Percentiles rank a stretch among this genome's conserved stretches.
Conservation (phyloP, 2,113 vertebrate genomes). For the Choloepus hoffmanni region DNA sequence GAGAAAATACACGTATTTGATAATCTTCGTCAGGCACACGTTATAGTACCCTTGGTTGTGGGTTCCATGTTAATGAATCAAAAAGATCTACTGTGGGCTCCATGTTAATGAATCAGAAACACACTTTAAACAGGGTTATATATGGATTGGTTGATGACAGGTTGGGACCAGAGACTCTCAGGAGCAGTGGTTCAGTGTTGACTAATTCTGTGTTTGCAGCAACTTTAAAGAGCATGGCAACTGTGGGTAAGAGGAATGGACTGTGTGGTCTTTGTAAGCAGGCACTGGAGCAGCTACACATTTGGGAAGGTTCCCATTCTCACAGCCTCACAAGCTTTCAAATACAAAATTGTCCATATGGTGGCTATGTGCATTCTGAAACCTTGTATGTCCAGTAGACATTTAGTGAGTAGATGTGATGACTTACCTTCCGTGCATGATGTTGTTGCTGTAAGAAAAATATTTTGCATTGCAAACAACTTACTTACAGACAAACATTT, state of each 20-base stretch:
- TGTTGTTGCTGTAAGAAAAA: not conserved
- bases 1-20: too few species aligned
- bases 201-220: too few species aligned
- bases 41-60: too few species aligned
- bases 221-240: too few species aligned
- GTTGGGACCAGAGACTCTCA: too few species aligned
- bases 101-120: too few species aligned
- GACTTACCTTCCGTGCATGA: not conserved
- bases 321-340: not conserved
- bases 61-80: too few species aligned
- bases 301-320: not conserved
- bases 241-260: not conserved
- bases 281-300: not conserved
- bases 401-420: not conserved
- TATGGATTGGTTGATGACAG: too few species aligned
- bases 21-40: too few species aligned
- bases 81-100: too few species aligned
- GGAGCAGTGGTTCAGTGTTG: too few species aligned
- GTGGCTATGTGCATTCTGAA: not conserved
- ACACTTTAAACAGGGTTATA: too few species aligned
- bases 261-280: not conserved
- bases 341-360: not conserved
- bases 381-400: not conserved
- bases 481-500: not conserved
- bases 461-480: conserved; percentile 37